Percentiles rank a stretch among this genome's conserved stretches.
Conservation (phyloP, 2,797 vertebrate species). For the Sebastes steindachneri region DNA sequence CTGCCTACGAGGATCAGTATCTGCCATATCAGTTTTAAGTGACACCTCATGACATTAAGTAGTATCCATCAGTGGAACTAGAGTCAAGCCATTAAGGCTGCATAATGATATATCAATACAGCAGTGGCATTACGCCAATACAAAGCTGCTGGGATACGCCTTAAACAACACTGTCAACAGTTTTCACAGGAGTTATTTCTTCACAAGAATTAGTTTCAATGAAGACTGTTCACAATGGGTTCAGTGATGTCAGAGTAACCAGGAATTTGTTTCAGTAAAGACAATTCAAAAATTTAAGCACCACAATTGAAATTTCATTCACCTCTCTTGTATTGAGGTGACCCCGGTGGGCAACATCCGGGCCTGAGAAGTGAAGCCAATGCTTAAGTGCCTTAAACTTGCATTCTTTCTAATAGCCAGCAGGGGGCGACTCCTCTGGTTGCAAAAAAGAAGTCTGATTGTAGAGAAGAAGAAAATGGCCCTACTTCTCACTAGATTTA, state of each 20-base stretch:
- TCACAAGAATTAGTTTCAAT: not conserved
- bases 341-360: too few relatives aligned
- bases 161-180: not conserved
- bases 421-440: too few relatives aligned
- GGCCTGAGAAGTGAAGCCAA: too few relatives aligned
- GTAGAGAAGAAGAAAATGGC: too few relatives aligned
- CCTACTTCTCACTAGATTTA: too few relatives aligned
- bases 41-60: slow-evolving; percentile 23
- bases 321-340: not conserved
- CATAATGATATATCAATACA: slow-evolving; percentile 19
- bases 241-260: not conserved
- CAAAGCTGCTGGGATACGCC: not conserved
- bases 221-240: not conserved
- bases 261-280: not conserved
- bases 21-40: slow-evolving; percentile 17
- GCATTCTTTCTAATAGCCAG: too few relatives aligned
- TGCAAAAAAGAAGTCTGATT: too few relatives aligned
- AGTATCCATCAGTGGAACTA: not conserved
- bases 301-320: not conserved
- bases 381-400: too few relatives aligned
- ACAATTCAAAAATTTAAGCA: not conserved
- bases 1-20: not conserved
- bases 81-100: not conserved
- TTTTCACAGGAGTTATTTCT: not conserved
- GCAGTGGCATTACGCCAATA: not conserved